Conservation (phyloP, 1,140 invertebrate genomes). For the Eurosta solidaginis region DNA sequence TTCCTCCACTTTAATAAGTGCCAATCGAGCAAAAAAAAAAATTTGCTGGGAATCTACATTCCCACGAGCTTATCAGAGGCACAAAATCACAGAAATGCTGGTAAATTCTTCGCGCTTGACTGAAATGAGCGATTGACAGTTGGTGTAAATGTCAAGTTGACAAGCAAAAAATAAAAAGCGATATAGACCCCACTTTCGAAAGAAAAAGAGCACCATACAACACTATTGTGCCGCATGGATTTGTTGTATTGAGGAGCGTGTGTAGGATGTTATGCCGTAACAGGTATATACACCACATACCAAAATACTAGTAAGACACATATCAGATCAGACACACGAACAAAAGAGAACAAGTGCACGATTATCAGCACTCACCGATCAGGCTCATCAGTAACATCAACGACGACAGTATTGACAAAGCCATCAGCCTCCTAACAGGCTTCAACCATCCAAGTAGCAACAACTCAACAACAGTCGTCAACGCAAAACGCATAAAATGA, state of each 20-base stretch:
- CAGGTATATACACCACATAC: too few species aligned
- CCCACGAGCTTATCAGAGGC: not conserved
- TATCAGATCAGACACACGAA: not conserved
- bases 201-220: too few species aligned
- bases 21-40: not conserved
- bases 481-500: not conserved
- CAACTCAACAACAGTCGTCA: not conserved
- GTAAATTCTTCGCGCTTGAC: not conserved
- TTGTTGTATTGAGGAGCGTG: not conserved
- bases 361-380: constrained; percentile 13
- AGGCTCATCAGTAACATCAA: not conserved
- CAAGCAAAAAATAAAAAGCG: not conserved
- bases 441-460: not conserved
- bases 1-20: not conserved
- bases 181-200: not conserved
- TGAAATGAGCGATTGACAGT: constrained; percentile 35
- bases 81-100: not conserved
- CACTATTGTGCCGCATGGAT: not conserved
- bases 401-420: not conserved
- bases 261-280: not conserved
- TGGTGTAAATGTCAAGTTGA: constrained; percentile 36
- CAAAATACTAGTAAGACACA: too few species aligned
- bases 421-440: constrained; percentile 2
- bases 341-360: not conserved
- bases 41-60: not conserved